These are phyloP conservation scores for Catostomus latipinnis DNA, from an alignment of 2,797 vertebrate genomes.

Conservation along the genomic window DNA sequence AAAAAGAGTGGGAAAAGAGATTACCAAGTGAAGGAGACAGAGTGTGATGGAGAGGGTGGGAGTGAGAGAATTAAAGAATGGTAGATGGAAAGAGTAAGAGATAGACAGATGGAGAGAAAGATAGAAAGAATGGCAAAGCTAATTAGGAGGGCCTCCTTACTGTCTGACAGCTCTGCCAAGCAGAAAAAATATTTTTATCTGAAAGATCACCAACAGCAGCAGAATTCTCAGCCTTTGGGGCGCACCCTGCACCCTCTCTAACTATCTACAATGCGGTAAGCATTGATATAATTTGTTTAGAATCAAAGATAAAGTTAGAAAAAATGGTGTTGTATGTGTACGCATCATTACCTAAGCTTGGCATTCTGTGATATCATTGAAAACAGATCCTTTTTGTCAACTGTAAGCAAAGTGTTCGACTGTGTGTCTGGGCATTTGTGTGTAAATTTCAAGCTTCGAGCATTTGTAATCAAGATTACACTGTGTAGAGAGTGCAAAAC, in stretches of 20 bases:
- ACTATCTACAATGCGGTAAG: too few relatives aligned
- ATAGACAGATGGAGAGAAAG: slow-evolving; percentile 36
- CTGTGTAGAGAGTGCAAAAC: slow-evolving; percentile 15
- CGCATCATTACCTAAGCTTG: slow-evolving; percentile 7
- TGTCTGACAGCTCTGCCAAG: slow-evolving; percentile 74
- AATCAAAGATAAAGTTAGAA: too few relatives aligned
- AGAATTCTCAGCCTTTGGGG: slow-evolving; percentile 13
- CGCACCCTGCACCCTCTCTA: slow-evolving; percentile 1
- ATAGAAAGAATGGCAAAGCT: slow-evolving; percentile 72
- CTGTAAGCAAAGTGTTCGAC: not conserved
- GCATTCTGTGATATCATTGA: slow-evolving; percentile 6
- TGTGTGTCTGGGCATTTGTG: slow-evolving; percentile 25
- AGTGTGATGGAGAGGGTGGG: slow-evolving; percentile 25
- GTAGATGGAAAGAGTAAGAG: slow-evolving; percentile 18
- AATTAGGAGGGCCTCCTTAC: slow-evolving; percentile 73
- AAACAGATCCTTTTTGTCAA: slow-evolving; percentile 1
- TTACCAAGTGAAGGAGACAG: slow-evolving; percentile 29
- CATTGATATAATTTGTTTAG: too few relatives aligned
- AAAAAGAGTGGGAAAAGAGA: not conserved
- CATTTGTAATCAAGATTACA: slow-evolving; percentile 39
- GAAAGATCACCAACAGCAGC: slow-evolving; percentile 68
- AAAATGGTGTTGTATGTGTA: not conserved
- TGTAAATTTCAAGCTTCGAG: slow-evolving; percentile 28
- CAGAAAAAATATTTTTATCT: slow-evolving; percentile 82
- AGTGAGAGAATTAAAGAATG: slow-evolving; percentile 5